Base-by-base conservation (phyloP, 2,797 vertebrate species). In the Gymnopithys bicolor region DNA sequence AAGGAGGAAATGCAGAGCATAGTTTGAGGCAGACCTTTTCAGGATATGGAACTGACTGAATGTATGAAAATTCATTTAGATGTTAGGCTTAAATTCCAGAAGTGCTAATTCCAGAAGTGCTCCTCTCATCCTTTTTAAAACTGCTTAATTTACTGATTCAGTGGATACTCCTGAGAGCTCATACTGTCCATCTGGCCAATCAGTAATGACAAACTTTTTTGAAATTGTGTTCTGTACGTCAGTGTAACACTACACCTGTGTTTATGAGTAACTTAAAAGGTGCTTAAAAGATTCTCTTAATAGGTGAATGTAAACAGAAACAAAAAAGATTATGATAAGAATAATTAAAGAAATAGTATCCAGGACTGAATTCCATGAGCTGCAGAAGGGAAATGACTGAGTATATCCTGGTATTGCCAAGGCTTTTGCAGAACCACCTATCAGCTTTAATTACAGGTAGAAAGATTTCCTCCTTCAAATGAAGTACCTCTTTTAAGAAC, bases 381-480 rank as follows among this genome's bases (percentile, higher is more conserved):
- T 70, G 43, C 78, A 80, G 27, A 49, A 6, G 16, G 12, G 90
- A 68, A 60, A 74, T 58, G 28, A 64, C 41, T 78, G 30, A 74
- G 43, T 74, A n/a, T 70, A 32, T 86, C 6, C 32, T 45, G 33
- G 5, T 77, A n/a, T 70, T 79, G 74, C 11, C 43, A 66, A 84
- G 45, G 23, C 28, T 79, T 90, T 87, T 80, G 19, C 49, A 67
- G 33, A 75, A 69, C 2, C 74, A 16, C 2, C 0, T 58, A 84
- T 37, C 5, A 51, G 45, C 14, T 88, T 93, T 91, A 45, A 48
- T 79, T 56, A 41, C 14, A 64, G 9, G 28, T 74, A 41, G 60
- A 81, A 93, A 53, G 10, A 87, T 84, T 82, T 94, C 30, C 48
- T 90, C 25, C 35, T 94, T 94, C 78, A 92, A 71, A 75, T 84